Conservation (phyloP, 2,888 invertebrate genomes). For the Agriopis leucophaearia region DNA sequence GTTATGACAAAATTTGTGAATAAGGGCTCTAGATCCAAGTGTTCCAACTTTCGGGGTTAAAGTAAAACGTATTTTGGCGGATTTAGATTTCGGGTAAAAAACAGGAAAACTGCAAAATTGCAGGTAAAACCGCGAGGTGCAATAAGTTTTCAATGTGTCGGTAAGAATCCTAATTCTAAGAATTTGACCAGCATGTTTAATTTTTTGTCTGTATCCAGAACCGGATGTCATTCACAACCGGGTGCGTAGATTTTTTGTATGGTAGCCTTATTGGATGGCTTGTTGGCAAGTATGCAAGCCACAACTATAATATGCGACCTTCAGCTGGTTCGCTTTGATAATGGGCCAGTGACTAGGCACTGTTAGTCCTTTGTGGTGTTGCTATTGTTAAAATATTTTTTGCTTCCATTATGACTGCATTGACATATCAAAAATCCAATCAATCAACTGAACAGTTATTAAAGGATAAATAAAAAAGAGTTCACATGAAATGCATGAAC, state of each 20-base stretch:
- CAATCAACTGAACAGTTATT: neutral
- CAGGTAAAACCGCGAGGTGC: too few species aligned
- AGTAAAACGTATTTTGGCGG: neutral
- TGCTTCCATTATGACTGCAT: constrained; percentile 28
- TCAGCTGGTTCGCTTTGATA: constrained; percentile 40
- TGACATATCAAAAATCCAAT: neutral
- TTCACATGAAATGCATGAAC: too few species aligned
- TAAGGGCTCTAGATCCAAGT: neutral
- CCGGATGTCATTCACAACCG: constrained; percentile 1
- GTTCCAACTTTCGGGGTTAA: neutral
- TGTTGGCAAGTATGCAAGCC: constrained; percentile 30
- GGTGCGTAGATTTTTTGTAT: constrained; percentile 15
- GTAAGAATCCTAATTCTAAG: too few species aligned
- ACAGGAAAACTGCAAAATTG: too few species aligned
- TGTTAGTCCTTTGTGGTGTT: constrained; percentile 39
- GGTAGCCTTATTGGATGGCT: constrained; percentile 13
- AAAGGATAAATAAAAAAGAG: too few species aligned
- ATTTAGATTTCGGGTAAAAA: neutral
- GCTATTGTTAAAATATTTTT: constrained; percentile 41
- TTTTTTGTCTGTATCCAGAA: neutral
- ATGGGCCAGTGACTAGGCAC: constrained; percentile 39
- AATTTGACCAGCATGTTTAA: neutral
- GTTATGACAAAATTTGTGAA: too few species aligned
- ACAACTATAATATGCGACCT: constrained; percentile 41
- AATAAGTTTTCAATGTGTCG: too few species aligned